Evolutionary conservation across 2,888 invertebrate species (phyloP).

Genomic region (Ectropis crepuscularia): DNA sequence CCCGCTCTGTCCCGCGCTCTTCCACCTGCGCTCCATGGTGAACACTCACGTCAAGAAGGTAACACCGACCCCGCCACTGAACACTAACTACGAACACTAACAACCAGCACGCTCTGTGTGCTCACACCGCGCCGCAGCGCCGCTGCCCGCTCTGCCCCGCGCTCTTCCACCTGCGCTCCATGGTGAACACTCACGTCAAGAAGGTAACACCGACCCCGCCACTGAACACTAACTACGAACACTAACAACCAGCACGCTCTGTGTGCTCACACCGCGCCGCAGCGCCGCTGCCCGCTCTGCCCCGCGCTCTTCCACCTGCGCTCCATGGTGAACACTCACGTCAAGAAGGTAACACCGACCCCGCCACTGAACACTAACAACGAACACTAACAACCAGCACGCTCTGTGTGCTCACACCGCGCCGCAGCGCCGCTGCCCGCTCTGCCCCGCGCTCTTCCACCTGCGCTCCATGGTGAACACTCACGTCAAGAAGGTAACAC

Average conservation of each 20-base stretch:
- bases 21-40: conserved; percentile 78
- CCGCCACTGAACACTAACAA: too few relatives aligned
- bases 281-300: conserved; percentile 75
- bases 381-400: too few relatives aligned
- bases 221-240: too few relatives aligned
- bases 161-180: conserved; percentile 75
- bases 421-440: conserved; percentile 73
- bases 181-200: conserved; percentile 78
- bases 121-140: conserved; percentile 70
- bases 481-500: conserved; percentile 71
- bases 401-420: conserved; percentile 69
- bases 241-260: too few relatives aligned
- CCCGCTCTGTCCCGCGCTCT: conserved; percentile 77
- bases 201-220: too few relatives aligned
- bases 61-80: too few relatives aligned
- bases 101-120: conserved; percentile 63
- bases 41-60: conserved; percentile 78
- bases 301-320: conserved; percentile 77
- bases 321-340: conserved; percentile 78
- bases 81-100: too few relatives aligned
- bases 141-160: conserved; percentile 79
- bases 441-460: conserved; percentile 79
- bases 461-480: conserved; percentile 78
- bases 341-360: conserved; percentile 76
- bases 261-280: conserved; percentile 71